Evolutionary conservation across 2,113 vertebrate species (phyloP).

Genomic region (Grallaria varia): DNA sequence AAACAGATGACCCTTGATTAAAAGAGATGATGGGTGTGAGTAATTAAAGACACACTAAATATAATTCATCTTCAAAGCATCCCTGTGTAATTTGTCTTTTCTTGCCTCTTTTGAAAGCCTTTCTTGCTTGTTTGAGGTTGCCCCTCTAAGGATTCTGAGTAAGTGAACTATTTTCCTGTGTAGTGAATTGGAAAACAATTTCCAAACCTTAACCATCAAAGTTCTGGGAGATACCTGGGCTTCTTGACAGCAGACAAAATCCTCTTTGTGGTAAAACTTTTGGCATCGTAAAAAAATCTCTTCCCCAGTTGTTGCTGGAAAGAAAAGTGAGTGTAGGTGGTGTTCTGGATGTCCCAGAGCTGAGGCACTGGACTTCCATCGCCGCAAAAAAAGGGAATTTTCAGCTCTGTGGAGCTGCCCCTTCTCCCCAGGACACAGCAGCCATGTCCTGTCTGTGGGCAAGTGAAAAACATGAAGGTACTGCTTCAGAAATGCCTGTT

Average conservation of each 20-base stretch:
- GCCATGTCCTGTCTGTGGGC: not conserved
- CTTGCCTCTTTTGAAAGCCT: not conserved
- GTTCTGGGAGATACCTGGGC: not conserved
- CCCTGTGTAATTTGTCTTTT: not conserved
- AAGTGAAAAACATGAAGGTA: not conserved
- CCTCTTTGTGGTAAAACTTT: not conserved
- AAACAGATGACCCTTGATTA: conserved; percentile 50
- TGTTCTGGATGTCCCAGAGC: not conserved
- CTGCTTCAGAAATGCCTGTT: not conserved
- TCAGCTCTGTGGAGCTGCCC: not conserved
- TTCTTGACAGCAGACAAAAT: not conserved
- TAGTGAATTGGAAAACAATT: not conserved
- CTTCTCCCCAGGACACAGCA: not conserved
- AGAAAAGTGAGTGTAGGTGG: not conserved
- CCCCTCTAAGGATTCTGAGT: not conserved
- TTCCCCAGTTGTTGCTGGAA: not conserved
- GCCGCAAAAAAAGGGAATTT: not conserved
- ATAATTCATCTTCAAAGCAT: not conserved
- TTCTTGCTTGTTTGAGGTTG: not conserved
- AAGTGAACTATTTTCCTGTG: not conserved
- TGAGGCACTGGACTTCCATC: not conserved
- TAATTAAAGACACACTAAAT: conserved; percentile 31
- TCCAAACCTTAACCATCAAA: not conserved
- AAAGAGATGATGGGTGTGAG: conserved; percentile 34
- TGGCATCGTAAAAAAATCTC: not conserved